phyloP scores from a whole-genome alignment of 1,140 invertebrate genomes.

The Glomeris maerens region DNA sequence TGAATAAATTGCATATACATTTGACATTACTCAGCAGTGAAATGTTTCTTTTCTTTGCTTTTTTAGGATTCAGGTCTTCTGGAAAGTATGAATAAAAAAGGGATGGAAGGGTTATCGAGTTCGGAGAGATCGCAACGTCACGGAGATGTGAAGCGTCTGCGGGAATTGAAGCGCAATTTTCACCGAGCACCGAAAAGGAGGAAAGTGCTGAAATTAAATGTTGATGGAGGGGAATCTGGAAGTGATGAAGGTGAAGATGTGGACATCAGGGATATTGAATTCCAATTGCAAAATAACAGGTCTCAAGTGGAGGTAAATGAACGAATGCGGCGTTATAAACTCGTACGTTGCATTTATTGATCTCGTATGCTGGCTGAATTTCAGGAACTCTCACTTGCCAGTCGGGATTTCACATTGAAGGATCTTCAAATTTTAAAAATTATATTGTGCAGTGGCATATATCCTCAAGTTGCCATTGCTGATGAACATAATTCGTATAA shows the following conservation, averaged over 20 bases:
- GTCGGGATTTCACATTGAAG: conserved; percentile 55
- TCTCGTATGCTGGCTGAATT: conserved; percentile 9
- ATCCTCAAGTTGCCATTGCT: conserved; percentile 79
- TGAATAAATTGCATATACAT: neutral
- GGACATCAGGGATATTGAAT: conserved; percentile 83
- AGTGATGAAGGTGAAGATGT: conserved; percentile 29
- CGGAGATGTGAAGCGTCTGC: conserved; percentile 2
- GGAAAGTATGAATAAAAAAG: neutral
- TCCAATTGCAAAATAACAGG: conserved; percentile 16
- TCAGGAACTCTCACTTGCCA: conserved; percentile 49
- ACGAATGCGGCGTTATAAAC: neutral
- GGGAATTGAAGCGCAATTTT: conserved; percentile 1
- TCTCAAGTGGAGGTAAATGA: conserved; percentile 3
- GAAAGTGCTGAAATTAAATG: conserved; percentile 11
- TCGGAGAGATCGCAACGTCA: conserved; percentile 4
- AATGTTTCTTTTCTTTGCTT: neutral
- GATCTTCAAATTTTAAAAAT: conserved; percentile 80
- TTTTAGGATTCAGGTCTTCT: conserved; percentile 2
- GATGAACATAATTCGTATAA: conserved; percentile 89
- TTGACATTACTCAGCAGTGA: neutral
- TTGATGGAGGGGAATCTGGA: conserved; percentile 33
- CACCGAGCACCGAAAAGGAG: conserved; percentile 5
- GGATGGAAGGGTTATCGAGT: neutral
- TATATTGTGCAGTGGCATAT: conserved; percentile 77
- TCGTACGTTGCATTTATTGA: neutral